Evolutionary conservation across 2,888 invertebrate species (phyloP).

Genomic region (Chirona hameri): DNA sequence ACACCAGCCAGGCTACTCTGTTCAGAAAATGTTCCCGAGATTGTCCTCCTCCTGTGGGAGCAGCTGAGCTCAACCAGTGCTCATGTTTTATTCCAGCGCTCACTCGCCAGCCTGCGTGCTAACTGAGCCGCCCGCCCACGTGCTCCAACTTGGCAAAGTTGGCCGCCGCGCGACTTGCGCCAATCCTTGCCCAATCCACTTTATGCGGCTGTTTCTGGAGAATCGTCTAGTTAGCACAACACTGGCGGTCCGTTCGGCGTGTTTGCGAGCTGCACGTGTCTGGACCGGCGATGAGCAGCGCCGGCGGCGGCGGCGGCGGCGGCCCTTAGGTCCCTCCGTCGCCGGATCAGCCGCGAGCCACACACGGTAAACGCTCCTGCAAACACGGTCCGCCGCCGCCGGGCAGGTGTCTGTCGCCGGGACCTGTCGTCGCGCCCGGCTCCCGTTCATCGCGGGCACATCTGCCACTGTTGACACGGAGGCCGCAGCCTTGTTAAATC

Average conservation of each 20-base stretch:
- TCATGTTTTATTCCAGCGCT: no score
- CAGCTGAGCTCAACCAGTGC: no score
- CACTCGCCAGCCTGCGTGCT: no score
- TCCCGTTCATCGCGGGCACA: background rate
- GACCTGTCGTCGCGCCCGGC: background rate
- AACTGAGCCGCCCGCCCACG: background rate
- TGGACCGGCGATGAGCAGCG: background rate
- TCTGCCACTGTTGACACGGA: background rate
- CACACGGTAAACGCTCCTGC: background rate
- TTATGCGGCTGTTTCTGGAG: constrained; percentile 12
- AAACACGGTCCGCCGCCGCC: background rate
- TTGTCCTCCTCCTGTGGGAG: no score
- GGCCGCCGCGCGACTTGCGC: background rate
- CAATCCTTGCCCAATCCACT: constrained; percentile 13
- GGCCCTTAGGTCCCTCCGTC: no score
- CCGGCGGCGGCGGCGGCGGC: background rate
- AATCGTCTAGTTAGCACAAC: constrained; percentile 27
- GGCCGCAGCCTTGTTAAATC: constrained; percentile 7
- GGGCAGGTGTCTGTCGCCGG: background rate
- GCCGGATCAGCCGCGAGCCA: background rate
- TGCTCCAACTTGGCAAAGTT: background rate
- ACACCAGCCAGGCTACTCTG: no score
- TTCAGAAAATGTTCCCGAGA: no score
- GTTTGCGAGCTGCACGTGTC: constrained; percentile 1
- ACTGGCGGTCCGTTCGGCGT: constrained; percentile 25